Evolutionary conservation across 1,140 invertebrate genomes (phyloP), one percentile per base, ranked within the genome.

Genomic region (Piezodorus guildinii): DNA sequence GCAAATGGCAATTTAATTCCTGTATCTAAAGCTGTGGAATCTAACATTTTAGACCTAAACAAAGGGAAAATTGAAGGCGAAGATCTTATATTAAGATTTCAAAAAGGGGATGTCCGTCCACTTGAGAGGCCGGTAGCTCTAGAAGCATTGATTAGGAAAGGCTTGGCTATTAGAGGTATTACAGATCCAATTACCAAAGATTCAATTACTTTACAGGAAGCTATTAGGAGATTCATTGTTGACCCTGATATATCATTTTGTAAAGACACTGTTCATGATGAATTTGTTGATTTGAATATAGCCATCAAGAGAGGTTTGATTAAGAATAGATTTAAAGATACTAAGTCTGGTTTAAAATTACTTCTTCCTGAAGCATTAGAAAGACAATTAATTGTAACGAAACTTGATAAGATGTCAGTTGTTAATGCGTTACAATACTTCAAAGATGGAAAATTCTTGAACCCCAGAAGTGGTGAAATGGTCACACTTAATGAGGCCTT

Each of bases 161-260:
- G 81, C 59, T 76, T 87, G 39, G 79, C 82, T 14, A 68, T 79
- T 80, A 21, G 87, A 17, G 83, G 80, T 71, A 84, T 92, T 45
- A 81, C 77, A 67, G 88, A 93, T 74, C 79, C 78, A 0, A 75
- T 85, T 30, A 86, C 83, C 5, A 82, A 85, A 67, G 82, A 87
- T 73, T 74, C 79, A 56, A 78, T 91, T 8, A 78, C 83, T 67
- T 74, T 94, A 17, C 77, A 83, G 67, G 87, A 91, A 71, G 86
- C 87, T 15, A 82, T 94, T 46, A 81, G 84, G 70, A 81, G 86
- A 71, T 85, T 85, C 66, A 82, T 95, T 60, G 80, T 94, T 30
- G 87, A 94, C 76, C 81, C 86, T 3, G 86, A 85, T 66, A 88
- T 90, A 67, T 88, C 87, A n/a, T 81, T 87, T 72, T 85, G 89